Conservation (phyloP, 2,888 invertebrate species). For the Agapostemon virescens region DNA sequence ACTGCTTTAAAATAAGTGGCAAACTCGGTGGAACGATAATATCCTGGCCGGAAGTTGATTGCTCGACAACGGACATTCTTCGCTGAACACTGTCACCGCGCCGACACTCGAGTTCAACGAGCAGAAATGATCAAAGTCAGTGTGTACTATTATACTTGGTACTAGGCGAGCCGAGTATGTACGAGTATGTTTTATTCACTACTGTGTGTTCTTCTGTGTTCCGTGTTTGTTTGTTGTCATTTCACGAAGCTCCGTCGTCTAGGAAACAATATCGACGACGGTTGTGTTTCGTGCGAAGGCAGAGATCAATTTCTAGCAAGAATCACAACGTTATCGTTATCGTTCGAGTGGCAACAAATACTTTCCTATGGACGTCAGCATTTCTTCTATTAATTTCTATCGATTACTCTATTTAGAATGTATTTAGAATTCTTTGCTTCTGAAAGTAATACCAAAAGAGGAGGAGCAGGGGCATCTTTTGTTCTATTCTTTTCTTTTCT, state of each 20-base stretch:
- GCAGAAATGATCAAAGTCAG: constrained; percentile 11
- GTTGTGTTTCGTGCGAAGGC: constrained; percentile 5
- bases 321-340: constrained; percentile 12
- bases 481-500: too few relatives aligned
- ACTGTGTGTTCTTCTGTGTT: too few relatives aligned
- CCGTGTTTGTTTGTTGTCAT: constrained; percentile 47
- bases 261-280: constrained; percentile 56
- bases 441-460: too few relatives aligned
- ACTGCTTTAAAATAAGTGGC: constrained; percentile 91
- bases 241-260: constrained; percentile 47
- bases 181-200: constrained; percentile 18
- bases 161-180: constrained; percentile 14
- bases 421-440: too few relatives aligned
- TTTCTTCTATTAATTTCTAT: not conserved
- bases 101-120: not conserved
- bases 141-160: not conserved
- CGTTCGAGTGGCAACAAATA: not conserved
- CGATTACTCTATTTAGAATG: not conserved
- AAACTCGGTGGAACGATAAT: constrained; percentile 91
- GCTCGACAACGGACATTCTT: constrained; percentile 82
- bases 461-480: too few relatives aligned
- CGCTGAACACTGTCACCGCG: not conserved
- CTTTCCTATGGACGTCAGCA: not conserved
- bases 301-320: constrained; percentile 43
- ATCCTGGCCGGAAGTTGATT: constrained; percentile 83